Evolutionary conservation across 2,797 vertebrate species (phyloP).

Genomic region (Lepilemur ruficaudatus): DNA sequence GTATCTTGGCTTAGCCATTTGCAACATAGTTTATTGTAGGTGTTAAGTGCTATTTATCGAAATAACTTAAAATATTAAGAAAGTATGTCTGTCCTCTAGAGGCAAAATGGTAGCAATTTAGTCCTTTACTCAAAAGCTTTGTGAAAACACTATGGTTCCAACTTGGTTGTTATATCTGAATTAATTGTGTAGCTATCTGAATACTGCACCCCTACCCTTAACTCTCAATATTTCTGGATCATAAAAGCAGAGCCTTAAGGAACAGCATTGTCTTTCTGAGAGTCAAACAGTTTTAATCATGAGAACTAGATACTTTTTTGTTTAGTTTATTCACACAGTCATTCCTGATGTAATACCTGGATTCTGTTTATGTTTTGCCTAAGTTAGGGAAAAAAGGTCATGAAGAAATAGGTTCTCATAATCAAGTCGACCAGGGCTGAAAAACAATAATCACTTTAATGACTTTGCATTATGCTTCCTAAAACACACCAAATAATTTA

Average conservation of each 20-base stretch:
- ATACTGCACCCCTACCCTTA: not conserved
- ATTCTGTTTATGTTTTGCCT: slow-evolving; percentile 1
- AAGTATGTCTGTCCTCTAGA: not conserved
- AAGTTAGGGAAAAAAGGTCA: not conserved
- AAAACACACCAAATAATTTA: slow-evolving; percentile 12
- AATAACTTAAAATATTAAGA: slow-evolving; percentile 28
- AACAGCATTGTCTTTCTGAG: not conserved
- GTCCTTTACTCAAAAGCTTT: slow-evolving; percentile 1
- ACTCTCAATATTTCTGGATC: not conserved
- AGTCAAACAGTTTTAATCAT: not conserved
- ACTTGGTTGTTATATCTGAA: not conserved
- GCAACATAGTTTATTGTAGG: not conserved
- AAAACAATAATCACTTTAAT: not conserved
- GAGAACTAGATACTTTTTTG: not conserved
- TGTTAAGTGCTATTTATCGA: slow-evolving; percentile 38
- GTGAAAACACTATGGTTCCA: not conserved
- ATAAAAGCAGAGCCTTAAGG: not conserved
- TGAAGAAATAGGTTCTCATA: not conserved
- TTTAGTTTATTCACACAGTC: slow-evolving; percentile 11
- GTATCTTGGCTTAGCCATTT: slow-evolving; percentile 19
- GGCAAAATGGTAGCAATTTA: not conserved
- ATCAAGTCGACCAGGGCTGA: not conserved
- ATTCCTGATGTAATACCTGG: not conserved
- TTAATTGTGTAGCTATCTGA: not conserved
- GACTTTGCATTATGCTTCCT: not conserved